A percentile compares a stretch with the other conserved stretches of the same genome.
Evolutionary conservation across 1,140 invertebrate genomes (phyloP).

Genomic region (Eulimnadia texana): DNA sequence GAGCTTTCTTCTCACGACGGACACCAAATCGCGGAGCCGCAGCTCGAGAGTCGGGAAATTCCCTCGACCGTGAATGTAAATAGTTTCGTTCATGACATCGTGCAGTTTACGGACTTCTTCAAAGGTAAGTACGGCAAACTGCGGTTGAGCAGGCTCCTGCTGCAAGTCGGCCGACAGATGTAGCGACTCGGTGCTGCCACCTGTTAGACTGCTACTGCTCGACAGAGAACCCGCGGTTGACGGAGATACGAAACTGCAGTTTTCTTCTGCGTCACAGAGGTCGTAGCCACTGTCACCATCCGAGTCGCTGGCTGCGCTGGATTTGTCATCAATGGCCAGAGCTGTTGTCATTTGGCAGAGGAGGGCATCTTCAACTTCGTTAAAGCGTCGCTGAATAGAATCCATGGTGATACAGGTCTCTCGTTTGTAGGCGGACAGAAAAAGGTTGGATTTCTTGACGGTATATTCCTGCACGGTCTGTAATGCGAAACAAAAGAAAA

Average conservation of each 20-base stretch:
- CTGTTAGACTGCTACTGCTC: constrained; percentile 11
- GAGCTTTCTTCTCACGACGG: constrained; percentile 67
- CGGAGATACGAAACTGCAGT: constrained; percentile 7
- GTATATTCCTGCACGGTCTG: too few relatives aligned
- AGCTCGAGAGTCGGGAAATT: constrained; percentile 96
- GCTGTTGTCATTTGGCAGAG: background rate
- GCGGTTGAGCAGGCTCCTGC: constrained; percentile 18
- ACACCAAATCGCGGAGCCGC: constrained; percentile 79
- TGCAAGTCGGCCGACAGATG: background rate
- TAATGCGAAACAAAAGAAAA: too few relatives aligned
- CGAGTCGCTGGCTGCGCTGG: constrained; percentile 8
- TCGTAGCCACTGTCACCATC: constrained; percentile 15
- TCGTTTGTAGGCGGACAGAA: too few relatives aligned
- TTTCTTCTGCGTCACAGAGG: constrained; percentile 10
- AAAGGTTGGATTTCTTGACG: too few relatives aligned
- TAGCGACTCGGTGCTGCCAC: constrained; percentile 12
- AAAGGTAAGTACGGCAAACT: constrained; percentile 77
- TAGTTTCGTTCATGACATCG: constrained; percentile 87
- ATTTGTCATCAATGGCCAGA: background rate
- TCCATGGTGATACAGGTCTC: background rate
- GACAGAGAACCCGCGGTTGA: constrained; percentile 1
- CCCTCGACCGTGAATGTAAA: constrained; percentile 88
- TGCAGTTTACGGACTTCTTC: constrained; percentile 86
- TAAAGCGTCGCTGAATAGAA: background rate
- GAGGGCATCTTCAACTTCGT: background rate